These are phyloP conservation scores for Macropis europaea DNA, from an alignment of 2,888 invertebrate genomes.

Conservation along the genomic window DNA sequence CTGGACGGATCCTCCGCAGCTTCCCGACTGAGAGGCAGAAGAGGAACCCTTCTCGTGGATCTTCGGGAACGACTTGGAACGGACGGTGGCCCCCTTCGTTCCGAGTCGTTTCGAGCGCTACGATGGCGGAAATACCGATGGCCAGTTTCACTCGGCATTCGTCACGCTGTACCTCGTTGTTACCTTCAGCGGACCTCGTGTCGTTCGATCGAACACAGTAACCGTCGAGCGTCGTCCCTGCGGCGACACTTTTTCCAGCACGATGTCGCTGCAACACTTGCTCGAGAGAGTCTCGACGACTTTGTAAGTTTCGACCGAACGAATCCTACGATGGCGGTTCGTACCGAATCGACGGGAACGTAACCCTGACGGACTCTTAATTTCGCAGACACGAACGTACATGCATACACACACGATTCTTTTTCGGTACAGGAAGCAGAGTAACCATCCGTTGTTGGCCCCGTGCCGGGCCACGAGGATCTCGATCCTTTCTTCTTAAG, in stretches of 20 bases:
- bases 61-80: slow-evolving; percentile 43
- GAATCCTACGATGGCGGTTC: slow-evolving; percentile 9
- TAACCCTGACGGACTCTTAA: background rate
- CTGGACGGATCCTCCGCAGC: slow-evolving; percentile 54
- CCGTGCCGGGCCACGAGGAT: background rate
- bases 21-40: slow-evolving; percentile 52
- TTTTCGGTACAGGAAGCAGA: too few relatives aligned
- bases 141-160: slow-evolving; percentile 48
- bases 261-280: slow-evolving; percentile 11
- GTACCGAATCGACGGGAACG: slow-evolving; percentile 16
- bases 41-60: slow-evolving; percentile 48
- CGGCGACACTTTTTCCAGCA: background rate
- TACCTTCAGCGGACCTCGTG: background rate
- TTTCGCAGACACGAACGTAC: too few relatives aligned
- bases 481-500: slow-evolving; percentile 32
- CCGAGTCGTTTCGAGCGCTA: slow-evolving; percentile 33
- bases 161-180: slow-evolving; percentile 21
- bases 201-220: slow-evolving; percentile 5
- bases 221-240: slow-evolving; percentile 27
- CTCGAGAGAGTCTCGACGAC: background rate
- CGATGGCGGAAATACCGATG: slow-evolving; percentile 46
- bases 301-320: slow-evolving; percentile 4
- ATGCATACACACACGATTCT: too few relatives aligned
- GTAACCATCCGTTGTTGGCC: too few relatives aligned
- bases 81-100: slow-evolving; percentile 34